phyloP scores from a whole-genome alignment of 1,140 invertebrate genomes.

The Eufriesea mexicana region DNA sequence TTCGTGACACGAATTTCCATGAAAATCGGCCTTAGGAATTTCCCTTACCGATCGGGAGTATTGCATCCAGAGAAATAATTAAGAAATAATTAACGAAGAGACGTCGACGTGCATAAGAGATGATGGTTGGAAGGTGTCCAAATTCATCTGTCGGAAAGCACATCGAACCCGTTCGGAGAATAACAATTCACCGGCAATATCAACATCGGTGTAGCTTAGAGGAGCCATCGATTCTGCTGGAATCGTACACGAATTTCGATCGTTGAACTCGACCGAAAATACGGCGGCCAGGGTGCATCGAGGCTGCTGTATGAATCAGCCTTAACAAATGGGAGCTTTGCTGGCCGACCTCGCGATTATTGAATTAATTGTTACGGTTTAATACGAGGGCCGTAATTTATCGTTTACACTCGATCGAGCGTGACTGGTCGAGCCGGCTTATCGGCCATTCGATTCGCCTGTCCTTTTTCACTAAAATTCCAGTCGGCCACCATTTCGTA shows the following conservation, averaged over 20 bases:
- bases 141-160: not conserved
- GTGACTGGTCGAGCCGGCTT: constrained; percentile 9
- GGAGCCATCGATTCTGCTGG: not conserved
- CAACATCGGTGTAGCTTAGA: not conserved
- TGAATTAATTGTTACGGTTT: constrained; percentile 54
- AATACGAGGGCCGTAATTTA: constrained; percentile 38
- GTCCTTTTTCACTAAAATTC: constrained; percentile 3
- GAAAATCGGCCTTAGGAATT: too few relatives aligned
- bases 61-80: not conserved
- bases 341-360: constrained; percentile 30
- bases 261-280: not conserved
- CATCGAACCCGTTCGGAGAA: not conserved
- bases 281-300: not conserved
- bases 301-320: constrained; percentile 9
- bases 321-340: constrained; percentile 28
- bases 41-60: too few relatives aligned
- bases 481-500: not conserved
- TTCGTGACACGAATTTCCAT: too few relatives aligned
- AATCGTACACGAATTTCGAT: not conserved
- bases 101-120: not conserved
- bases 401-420: constrained; percentile 43
- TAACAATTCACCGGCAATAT: not conserved
- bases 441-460: not conserved
- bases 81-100: not conserved
- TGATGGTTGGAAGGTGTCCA: not conserved